Evolutionary conservation across 2,888 invertebrate species (phyloP).

Genomic region (Noctua janthina): DNA sequence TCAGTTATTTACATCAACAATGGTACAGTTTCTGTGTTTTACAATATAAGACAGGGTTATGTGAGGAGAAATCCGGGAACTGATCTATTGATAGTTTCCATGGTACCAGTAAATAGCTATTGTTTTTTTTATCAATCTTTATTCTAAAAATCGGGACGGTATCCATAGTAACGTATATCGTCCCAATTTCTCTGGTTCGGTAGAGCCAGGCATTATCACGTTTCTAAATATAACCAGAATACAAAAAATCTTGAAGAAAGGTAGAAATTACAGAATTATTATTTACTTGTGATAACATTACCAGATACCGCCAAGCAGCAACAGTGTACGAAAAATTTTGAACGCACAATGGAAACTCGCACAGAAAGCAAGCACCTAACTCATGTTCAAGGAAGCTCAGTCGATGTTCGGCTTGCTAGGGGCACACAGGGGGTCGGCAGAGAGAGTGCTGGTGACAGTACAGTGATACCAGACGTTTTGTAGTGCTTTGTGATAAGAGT

Average conservation of each 20-base stretch:
- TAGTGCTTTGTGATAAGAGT: constrained; percentile 32
- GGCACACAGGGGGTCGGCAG: constrained; percentile 61
- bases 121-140: background rate
- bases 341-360: constrained; percentile 70
- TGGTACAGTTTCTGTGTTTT: background rate
- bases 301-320: background rate
- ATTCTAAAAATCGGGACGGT: background rate
- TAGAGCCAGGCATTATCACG: background rate
- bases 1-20: background rate
- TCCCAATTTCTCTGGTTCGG: background rate
- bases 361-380: constrained; percentile 72
- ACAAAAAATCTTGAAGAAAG: background rate
- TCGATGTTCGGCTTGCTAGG: constrained; percentile 73
- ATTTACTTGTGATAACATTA: background rate
- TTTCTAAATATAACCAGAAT: background rate
- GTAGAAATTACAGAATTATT: background rate
- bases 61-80: background rate
- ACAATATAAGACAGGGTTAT: background rate
- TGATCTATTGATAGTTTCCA: background rate
- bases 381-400: constrained; percentile 74
- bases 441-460: constrained; percentile 13
- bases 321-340: background rate
- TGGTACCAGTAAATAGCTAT: background rate
- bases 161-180: too few species aligned
- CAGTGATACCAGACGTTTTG: constrained; percentile 1